A percentile compares a stretch with the other conserved stretches of the same genome.
Conservation (phyloP, 2,888 invertebrate genomes). For the Chorisops tibialis region DNA sequence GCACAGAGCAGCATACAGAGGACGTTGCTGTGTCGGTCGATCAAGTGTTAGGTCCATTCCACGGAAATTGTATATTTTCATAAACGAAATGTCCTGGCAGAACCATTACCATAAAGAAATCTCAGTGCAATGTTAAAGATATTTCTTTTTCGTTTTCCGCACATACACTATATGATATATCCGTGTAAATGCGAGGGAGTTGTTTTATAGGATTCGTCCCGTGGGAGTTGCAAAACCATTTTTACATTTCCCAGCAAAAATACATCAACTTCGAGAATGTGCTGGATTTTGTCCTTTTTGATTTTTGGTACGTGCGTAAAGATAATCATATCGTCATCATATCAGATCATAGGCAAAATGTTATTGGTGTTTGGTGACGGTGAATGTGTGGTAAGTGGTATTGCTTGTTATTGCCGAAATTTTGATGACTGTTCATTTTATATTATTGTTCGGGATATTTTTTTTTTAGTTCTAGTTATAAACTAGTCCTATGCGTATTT, state of each 20-base stretch:
- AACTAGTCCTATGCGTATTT: too few species aligned
- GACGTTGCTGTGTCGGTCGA: slow-evolving; percentile 13
- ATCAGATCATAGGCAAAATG: slow-evolving; percentile 11
- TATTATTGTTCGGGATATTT: too few species aligned
- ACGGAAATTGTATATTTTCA: slow-evolving; percentile 17
- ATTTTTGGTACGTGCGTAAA: slow-evolving; percentile 16
- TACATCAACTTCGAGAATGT: not conserved
- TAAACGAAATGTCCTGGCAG: slow-evolving; percentile 19
- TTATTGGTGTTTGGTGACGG: slow-evolving; percentile 5
- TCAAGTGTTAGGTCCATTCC: slow-evolving; percentile 2
- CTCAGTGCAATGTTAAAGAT: slow-evolving; percentile 4
- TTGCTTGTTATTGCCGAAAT: slow-evolving; percentile 7
- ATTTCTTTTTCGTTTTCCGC: slow-evolving; percentile 3
- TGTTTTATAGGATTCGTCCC: slow-evolving; percentile 17
- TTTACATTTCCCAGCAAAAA: slow-evolving; percentile 8
- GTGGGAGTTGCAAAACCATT: slow-evolving; percentile 21
- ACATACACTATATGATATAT: slow-evolving; percentile 23
- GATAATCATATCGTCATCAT: slow-evolving; percentile 2
- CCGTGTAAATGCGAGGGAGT: slow-evolving; percentile 11
- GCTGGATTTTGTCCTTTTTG: not conserved
- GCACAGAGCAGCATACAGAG: not conserved
- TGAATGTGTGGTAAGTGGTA: slow-evolving; percentile 14
- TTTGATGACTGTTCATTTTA: slow-evolving; percentile 1
- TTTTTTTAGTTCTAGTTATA: too few species aligned
- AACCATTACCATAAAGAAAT: slow-evolving; percentile 24